Percentiles rank a stretch among this genome's conserved stretches.
Evolutionary conservation across 2,888 invertebrate species (phyloP).

Genomic region (Xestoiulus laeticollis): DNA sequence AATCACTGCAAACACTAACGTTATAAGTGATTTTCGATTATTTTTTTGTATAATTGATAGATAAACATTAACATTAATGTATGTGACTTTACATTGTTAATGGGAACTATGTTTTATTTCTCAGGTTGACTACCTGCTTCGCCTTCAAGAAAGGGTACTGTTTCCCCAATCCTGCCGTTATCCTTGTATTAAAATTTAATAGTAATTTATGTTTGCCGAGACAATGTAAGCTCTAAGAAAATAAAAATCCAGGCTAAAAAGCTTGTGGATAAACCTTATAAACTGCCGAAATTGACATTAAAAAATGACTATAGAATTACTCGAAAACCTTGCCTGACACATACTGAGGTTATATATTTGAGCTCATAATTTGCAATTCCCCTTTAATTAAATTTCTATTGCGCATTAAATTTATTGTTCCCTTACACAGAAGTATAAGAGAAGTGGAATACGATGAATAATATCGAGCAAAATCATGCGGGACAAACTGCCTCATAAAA

Average conservation of each 20-base stretch:
- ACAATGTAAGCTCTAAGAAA: not conserved
- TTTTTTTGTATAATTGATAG: too few relatives aligned
- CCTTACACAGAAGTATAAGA: not conserved
- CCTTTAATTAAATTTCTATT: constrained; percentile 33
- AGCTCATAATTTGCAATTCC: constrained; percentile 33
- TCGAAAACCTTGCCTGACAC: not conserved
- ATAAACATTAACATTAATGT: not conserved
- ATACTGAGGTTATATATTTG: not conserved
- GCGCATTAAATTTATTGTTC: constrained; percentile 18
- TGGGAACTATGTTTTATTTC: not conserved
- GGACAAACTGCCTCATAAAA: not conserved
- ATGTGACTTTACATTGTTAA: not conserved
- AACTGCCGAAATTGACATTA: not conserved
- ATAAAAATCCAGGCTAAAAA: not conserved
- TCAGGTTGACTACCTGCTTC: not conserved
- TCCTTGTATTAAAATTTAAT: not conserved
- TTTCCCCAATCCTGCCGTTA: not conserved
- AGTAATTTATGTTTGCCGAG: not conserved
- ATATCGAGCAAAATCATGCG: not conserved
- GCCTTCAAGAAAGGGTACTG: not conserved
- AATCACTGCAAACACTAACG: too few relatives aligned
- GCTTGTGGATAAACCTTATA: not conserved
- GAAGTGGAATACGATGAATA: not conserved
- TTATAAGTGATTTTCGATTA: too few relatives aligned
- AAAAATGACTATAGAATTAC: not conserved